A percentile compares a stretch with the other conserved stretches of the same genome.
These are phyloP conservation scores for Geotrypetes seraphini DNA, from an alignment of 2,797 vertebrate genomes.

Conservation along the genomic window DNA sequence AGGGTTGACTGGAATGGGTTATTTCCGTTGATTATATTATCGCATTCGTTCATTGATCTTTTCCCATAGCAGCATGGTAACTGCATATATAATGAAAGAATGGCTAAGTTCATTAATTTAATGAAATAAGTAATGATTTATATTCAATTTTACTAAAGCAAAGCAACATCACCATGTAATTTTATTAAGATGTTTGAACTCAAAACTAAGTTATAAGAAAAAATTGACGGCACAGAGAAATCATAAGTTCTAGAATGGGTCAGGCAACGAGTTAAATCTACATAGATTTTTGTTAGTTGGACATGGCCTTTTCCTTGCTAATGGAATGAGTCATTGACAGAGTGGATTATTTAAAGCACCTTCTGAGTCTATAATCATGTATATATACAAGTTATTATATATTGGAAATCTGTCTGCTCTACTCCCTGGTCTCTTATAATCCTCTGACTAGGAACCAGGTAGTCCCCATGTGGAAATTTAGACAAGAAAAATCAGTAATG, in stretches of 20 bases:
- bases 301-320: constrained; percentile 57
- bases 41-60: neutral
- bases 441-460: constrained; percentile 59
- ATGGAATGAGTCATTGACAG: constrained; percentile 72
- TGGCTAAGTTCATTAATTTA: neutral
- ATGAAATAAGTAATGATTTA: neutral
- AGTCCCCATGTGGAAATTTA: constrained; percentile 65
- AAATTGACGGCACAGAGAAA: constrained; percentile 4
- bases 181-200: too few relatives aligned
- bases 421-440: constrained; percentile 80
- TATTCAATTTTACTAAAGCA: neutral
- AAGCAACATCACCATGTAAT: too few relatives aligned
- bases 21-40: neutral
- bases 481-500: constrained; percentile 85
- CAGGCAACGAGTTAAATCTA: constrained; percentile 28
- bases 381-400: constrained; percentile 87
- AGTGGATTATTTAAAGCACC: constrained; percentile 75
- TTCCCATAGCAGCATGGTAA: neutral
- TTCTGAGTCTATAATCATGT: constrained; percentile 79
- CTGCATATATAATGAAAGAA: too few relatives aligned
- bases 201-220: too few relatives aligned
- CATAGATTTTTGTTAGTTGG: too few relatives aligned
- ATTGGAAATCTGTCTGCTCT: constrained; percentile 82
- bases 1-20: neutral
- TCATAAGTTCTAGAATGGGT: constrained; percentile 15